Evolutionary conservation across 2,797 vertebrate genomes (phyloP).

Genomic region (Saxicola maurus): DNA sequence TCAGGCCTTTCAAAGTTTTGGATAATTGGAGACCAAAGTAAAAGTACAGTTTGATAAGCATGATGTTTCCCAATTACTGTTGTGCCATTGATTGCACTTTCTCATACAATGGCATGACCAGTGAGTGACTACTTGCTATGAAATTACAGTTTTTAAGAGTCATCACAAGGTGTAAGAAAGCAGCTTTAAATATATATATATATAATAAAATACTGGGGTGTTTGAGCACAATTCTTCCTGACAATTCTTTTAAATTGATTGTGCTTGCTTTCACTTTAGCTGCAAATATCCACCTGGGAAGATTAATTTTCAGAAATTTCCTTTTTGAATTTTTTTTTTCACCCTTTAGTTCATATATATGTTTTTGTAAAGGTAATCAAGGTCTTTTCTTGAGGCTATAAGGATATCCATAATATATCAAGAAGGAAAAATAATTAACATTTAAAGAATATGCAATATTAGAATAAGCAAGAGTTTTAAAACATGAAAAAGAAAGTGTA

Average conservation of each 20-base stretch:
- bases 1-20: not conserved
- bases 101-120: not conserved
- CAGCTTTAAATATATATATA: not conserved
- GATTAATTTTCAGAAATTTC: not conserved
- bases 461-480: not conserved
- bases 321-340: not conserved
- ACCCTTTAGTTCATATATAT: not conserved
- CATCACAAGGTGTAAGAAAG: not conserved
- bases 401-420: not conserved
- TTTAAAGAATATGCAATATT: not conserved
- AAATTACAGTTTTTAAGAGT: not conserved
- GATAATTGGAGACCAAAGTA: not conserved
- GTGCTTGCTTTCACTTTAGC: not conserved
- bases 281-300: not conserved
- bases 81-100: not conserved
- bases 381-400: not conserved
- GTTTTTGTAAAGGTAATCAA: not conserved
- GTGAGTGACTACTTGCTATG: not conserved
- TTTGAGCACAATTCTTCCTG: not conserved
- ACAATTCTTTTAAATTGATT: not conserved
- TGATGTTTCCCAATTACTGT: not conserved
- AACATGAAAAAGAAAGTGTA: not conserved
- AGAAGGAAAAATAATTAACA: not conserved
- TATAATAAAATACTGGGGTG: not conserved
- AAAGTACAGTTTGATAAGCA: not conserved